Evolutionary conservation across 2,888 invertebrate genomes (phyloP), one percentile per base, ranked within the genome.

Genomic region (Alitta virens): DNA sequence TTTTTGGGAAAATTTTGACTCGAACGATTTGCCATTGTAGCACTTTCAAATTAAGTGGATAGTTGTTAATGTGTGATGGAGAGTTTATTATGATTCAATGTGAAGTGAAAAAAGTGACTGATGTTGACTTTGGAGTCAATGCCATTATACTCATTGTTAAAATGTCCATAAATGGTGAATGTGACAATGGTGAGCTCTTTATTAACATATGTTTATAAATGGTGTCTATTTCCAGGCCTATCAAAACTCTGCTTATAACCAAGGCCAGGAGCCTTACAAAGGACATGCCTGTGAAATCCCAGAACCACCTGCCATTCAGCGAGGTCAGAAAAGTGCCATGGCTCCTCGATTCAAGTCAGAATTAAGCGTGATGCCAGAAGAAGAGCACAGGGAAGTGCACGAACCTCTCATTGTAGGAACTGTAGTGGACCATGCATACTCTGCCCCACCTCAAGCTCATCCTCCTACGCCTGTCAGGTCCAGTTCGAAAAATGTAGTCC

Each of bases 141-240:
- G n/a, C n/a, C n/a, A n/a, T n/a, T n/a, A n/a, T n/a, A n/a, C n/a
- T n/a, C n/a, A n/a, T n/a, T n/a, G n/a, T n/a, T n/a, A n/a, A n/a
- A n/a, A n/a, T n/a, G n/a, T n/a, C n/a, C n/a, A n/a, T n/a, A n/a
- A n/a, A n/a, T n/a, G n/a, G n/a, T n/a, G n/a, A n/a, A n/a, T n/a
- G n/a, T n/a, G n/a, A n/a, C n/a, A n/a, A n/a, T n/a, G n/a, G n/a
- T n/a, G n/a, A n/a, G n/a, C n/a, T n/a, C n/a, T n/a, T n/a, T n/a
- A 50, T 40, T 9, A 40, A 9, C 9, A 40, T 40, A 40, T 40
- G 40, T 12, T 40, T 9, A 40, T 40, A 16, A 40, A 40, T 40
- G 40, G 40, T 40, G 46, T n/a, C n/a, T 16, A 9, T 16, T 59
- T 63, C 43, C 73, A 78, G 78, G 76, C 78, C 5, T 77, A 77